phyloP scores from a whole-genome alignment of 2,888 invertebrate genomes.

The Agrochola lota region DNA sequence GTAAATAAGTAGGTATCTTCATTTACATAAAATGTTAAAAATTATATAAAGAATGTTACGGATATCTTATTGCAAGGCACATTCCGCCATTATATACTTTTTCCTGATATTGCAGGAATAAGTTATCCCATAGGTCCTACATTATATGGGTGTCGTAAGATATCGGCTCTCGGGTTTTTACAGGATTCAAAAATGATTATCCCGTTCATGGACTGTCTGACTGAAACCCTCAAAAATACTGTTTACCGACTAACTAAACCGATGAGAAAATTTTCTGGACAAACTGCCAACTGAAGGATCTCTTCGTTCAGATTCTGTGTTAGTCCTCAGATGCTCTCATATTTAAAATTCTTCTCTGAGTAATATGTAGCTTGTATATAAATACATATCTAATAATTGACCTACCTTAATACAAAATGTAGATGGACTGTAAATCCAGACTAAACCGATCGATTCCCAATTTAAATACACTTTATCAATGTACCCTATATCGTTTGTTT shows the following conservation, averaged over 20 bases:
- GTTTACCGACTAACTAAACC: neutral
- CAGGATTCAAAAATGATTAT: neutral
- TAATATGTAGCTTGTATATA: neutral
- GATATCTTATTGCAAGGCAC: too few relatives aligned
- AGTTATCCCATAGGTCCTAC: neutral
- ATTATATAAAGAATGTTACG: too few relatives aligned
- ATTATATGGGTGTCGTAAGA: neutral
- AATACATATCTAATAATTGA: neutral
- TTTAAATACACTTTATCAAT: conserved; percentile 15
- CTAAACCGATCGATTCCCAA: neutral
- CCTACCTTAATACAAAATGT: neutral
- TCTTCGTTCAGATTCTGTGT: neutral
- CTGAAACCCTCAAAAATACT: neutral
- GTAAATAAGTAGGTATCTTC: too few relatives aligned
- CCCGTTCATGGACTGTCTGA: neutral
- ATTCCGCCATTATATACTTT: too few relatives aligned
- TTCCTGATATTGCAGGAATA: neutral
- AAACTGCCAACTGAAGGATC: neutral
- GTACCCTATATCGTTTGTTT: conserved; percentile 1
- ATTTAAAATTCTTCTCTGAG: neutral
- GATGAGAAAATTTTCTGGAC: neutral
- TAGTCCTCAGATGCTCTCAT: neutral
- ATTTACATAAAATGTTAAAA: too few relatives aligned
- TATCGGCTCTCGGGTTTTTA: neutral
- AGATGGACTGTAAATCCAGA: neutral